Evolutionary conservation across 2,888 invertebrate genomes (phyloP).

Genomic region (Ectropis crepuscularia): DNA sequence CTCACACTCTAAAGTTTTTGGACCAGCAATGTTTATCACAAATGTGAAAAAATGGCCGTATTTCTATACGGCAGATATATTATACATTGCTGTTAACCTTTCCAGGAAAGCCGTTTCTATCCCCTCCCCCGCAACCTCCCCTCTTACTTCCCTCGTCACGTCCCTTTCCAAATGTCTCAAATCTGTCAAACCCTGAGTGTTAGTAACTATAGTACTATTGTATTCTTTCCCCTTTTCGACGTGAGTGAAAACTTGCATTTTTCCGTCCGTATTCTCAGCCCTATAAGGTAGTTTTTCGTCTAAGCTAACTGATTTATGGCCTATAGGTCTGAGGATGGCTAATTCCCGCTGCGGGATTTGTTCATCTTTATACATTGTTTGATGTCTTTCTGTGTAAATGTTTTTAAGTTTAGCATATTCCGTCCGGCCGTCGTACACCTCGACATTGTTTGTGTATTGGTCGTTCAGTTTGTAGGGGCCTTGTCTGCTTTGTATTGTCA

Average conservation of each 20-base stretch:
- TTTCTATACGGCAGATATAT: slow-evolving; percentile 64
- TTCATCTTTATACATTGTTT: slow-evolving; percentile 50
- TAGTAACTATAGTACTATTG: slow-evolving; percentile 48
- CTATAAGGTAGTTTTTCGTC: slow-evolving; percentile 38
- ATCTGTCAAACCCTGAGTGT: slow-evolving; percentile 54
- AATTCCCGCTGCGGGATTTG: slow-evolving; percentile 46
- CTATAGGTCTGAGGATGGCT: slow-evolving; percentile 56
- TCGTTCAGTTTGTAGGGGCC: slow-evolving; percentile 53
- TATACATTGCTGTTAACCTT: slow-evolving; percentile 69
- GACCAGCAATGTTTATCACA: too few relatives aligned
- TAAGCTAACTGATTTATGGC: slow-evolving; percentile 31
- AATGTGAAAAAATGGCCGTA: too few relatives aligned
- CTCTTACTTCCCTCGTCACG: slow-evolving; percentile 50
- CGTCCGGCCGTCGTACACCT: slow-evolving; percentile 41
- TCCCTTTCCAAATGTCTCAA: slow-evolving; percentile 63
- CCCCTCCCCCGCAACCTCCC: slow-evolving; percentile 58
- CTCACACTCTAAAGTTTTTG: background rate
- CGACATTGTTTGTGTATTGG: slow-evolving; percentile 52
- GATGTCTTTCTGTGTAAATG: slow-evolving; percentile 50
- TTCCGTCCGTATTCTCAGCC: slow-evolving; percentile 62
- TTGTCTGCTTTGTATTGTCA: slow-evolving; percentile 60
- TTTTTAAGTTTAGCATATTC: slow-evolving; percentile 62
- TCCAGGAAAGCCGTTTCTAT: slow-evolving; percentile 71
- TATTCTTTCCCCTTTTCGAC: slow-evolving; percentile 63
- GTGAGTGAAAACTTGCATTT: slow-evolving; percentile 70